Conservation (phyloP, 2,113 vertebrate genomes). For the Pseudolaguvia tuberculata region DNA sequence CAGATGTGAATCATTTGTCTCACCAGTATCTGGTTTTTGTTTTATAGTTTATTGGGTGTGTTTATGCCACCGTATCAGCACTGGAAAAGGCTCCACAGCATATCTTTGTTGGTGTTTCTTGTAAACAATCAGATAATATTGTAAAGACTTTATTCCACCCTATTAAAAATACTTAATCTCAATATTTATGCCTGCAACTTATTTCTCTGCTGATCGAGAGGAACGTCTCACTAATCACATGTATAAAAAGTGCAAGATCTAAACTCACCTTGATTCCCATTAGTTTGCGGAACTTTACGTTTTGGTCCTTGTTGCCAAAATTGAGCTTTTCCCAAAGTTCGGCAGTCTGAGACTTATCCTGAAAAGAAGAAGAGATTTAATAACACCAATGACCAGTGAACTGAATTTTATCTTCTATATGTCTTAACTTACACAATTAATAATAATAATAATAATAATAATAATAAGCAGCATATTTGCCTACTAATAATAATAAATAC, state of each 20-base stretch:
- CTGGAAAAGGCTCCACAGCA: neutral
- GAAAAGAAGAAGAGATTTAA: slow-evolving; percentile 1
- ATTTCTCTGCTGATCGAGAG: neutral
- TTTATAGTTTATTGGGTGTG: neutral
- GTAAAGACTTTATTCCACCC: too few species aligned
- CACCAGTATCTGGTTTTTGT: too few species aligned
- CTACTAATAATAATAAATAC: too few species aligned
- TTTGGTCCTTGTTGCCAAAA: slow-evolving; percentile 99
- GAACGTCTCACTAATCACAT: neutral
- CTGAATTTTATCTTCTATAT: neutral
- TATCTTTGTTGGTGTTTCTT: too few species aligned
- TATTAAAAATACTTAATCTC: too few species aligned
- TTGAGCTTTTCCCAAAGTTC: slow-evolving; percentile 98
- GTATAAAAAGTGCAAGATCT: neutral
- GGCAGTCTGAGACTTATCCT: slow-evolving; percentile 96
- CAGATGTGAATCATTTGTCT: too few species aligned
- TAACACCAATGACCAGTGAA: neutral
- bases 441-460: neutral
- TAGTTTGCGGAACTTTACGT: slow-evolving; percentile 96
- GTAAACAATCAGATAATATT: too few species aligned
- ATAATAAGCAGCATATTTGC: too few species aligned
- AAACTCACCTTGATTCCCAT: slow-evolving; percentile 95
- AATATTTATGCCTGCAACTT: too few species aligned
- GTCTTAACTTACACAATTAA: neutral
- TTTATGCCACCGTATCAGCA: neutral